Base-by-base conservation (phyloP, 1,140 invertebrate genomes). In the Meloidogyne hapla region DNA sequence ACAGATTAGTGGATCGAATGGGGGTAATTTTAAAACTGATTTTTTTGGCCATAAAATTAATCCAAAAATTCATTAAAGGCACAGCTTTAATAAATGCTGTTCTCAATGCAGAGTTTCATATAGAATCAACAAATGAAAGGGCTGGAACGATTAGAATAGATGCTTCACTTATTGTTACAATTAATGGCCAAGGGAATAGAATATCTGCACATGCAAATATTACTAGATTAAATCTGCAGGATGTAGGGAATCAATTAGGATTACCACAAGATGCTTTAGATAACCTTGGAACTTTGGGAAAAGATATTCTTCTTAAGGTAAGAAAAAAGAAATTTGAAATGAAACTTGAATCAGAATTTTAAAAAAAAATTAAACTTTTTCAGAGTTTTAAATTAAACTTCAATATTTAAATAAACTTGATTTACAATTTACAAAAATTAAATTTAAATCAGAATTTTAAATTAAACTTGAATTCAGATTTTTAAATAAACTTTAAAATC, bases 221-320 rank as follows among this genome's bases (percentile, higher is more conserved):
- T 67, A 81, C 82, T 18, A 66, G 77, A 38, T 75, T 86, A 38
- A 73, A 86, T 21, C 77, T 86, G 15, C 74, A 74, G 8, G 85
- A 86, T 74, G 68, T 75, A 26, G 75, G 72, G 40, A 79, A 78
- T 68, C 67, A 77, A n/a, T 74, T 87, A 1, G 85, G 85, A 56
- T 71, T 86, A 45, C 84, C 84, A 25, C 85, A 87, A 64, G 84
- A 87, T 70, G 86, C 85, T 10, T 65, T 86, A 0, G 86, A 87
- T 62, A 87, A 86, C 69, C 68, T 86, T n/a, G 86, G 85, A 45
- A 81, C 76, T 66, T 76, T 86, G n/a, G 85, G 86, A 66, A 86
- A 87, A 73, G 85, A 87, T 64, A 69, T 86, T 25, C 48, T 86
- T 26, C 72, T 82, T 56, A 86, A 86, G 83, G 81, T 84, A 77